Base-by-base conservation (phyloP, 2,113 vertebrate species). In the Rhinoderma darwinii region DNA sequence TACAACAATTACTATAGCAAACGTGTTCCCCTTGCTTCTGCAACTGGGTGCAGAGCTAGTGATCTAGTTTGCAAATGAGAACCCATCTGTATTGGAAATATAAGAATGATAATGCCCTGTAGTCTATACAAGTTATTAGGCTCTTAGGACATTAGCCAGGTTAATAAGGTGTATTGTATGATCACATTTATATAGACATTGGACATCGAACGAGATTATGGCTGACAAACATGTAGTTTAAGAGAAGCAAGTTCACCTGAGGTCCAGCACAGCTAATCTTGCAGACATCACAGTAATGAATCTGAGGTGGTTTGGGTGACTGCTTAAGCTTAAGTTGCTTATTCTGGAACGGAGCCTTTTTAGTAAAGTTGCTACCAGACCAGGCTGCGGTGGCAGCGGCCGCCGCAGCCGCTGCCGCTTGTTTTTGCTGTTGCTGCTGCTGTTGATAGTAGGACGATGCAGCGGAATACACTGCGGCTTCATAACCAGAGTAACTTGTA, bases 181-280 rank as follows among this genome's bases (percentile, higher is more conserved):
- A 56, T 56, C 54, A 56, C 22, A 22, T n/a, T n/a, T n/a, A n/a
- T n/a, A n/a, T n/a, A n/a, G n/a, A 8, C 18, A 25, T 18, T 25
- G 8, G 4, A 20, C 54, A 5, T 20, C 25, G 54, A 56, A 25
- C 44, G 9, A 56, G 59, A 63, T 63, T 30, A 30, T 30, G 59
- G 1, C 22, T 25, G 22, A 56, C 59, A n/a, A 20, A 18, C 18
- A 8, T 5, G 1, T 68, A 17, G 41, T 72, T 5, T 70, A 3
- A 25, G 35, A n/a, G n/a, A n/a, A n/a, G n/a, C n/a, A n/a, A 30
- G 12, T 90, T 89, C 91, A 99, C 98, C 97, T 99, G 98, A 37
- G 98, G 98, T 91, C 98, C 98, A 84, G 98, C 98, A 93, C 98
- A 99, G 94, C 98, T 99, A 94, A 99, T 99, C 93, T 99, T 99